These are phyloP conservation scores for Zeugodacus cucurbitae DNA, from an alignment of 1,140 invertebrate genomes.

Conservation along the genomic window DNA sequence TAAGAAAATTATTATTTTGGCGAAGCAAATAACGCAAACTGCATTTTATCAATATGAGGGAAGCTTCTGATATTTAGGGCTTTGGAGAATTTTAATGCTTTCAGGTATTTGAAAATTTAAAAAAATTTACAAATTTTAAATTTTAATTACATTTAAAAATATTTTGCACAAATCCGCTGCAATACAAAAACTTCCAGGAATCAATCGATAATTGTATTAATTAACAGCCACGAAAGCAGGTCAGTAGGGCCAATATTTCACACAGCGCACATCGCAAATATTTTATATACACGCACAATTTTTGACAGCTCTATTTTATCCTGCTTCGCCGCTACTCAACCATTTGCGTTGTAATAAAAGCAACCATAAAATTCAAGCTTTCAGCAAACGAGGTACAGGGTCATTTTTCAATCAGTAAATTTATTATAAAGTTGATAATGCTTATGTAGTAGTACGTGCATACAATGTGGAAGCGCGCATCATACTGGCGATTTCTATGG, in stretches of 20 bases:
- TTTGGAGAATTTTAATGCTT: no score
- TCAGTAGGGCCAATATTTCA: background rate
- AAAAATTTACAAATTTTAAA: no score
- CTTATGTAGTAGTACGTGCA: background rate
- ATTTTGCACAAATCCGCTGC: background rate
- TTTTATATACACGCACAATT: background rate
- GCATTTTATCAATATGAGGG: no score
- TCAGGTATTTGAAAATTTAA: no score
- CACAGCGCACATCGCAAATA: background rate
- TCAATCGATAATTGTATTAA: background rate
- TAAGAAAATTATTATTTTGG: no score
- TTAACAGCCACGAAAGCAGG: background rate
- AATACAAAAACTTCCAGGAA: background rate
- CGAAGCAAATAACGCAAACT: no score
- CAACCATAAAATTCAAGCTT: constrained; percentile 28
- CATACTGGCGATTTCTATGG: background rate
- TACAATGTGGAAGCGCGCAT: background rate
- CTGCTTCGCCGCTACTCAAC: background rate
- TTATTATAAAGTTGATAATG: constrained; percentile 17
- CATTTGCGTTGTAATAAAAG: background rate
- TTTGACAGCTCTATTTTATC: background rate
- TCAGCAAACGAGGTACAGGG: background rate
- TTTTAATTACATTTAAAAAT: no score
- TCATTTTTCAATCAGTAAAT: constrained; percentile 31
- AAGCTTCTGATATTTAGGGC: no score